A percentile compares a stretch with the other conserved stretches of the same genome.
phyloP scores from a whole-genome alignment of 2,113 vertebrate genomes.

The Phasianus colchicus region DNA sequence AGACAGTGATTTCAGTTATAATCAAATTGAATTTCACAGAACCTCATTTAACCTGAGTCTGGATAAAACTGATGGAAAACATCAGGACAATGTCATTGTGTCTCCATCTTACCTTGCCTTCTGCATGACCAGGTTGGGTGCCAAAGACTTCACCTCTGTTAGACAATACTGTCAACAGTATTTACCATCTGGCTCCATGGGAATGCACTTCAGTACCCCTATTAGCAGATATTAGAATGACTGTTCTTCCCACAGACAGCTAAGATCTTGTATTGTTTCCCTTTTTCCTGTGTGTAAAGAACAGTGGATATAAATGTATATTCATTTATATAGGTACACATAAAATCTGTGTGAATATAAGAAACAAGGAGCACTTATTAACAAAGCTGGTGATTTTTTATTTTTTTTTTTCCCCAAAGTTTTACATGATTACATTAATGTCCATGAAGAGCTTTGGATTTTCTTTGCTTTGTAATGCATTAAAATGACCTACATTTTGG shows the following conservation, averaged over 20 bases:
- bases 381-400: neutral
- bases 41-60: neutral
- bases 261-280: neutral
- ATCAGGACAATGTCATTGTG: neutral
- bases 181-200: neutral
- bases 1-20: neutral
- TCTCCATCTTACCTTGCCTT: neutral
- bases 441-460: neutral
- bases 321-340: neutral
- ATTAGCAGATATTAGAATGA: neutral
- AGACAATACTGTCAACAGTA: neutral
- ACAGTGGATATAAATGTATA: neutral
- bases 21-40: neutral
- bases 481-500: neutral
- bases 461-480: neutral
- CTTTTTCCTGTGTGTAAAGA: neutral
- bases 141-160: neutral
- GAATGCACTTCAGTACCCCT: neutral
- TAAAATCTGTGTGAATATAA: neutral
- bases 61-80: neutral
- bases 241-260: neutral
- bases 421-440: neutral
- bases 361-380: neutral
- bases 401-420: neutral
- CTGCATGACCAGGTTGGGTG: neutral